Conservation (phyloP, 2,797 vertebrate genomes). For the Fundulus diaphanus region DNA sequence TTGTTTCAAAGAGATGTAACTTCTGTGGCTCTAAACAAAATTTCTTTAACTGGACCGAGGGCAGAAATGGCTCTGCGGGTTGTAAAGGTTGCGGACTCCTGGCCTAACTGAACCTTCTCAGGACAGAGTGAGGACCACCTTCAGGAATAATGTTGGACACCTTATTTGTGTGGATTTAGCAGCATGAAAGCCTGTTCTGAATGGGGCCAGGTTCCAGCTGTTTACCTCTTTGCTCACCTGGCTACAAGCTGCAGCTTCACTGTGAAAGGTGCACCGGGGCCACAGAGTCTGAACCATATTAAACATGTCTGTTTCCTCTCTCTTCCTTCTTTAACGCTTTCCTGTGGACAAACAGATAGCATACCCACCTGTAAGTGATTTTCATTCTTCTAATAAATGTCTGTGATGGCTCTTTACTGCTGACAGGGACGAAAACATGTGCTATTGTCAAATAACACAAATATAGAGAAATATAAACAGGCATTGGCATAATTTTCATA, state of each 20-base stretch:
- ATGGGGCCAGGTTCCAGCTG: neutral
- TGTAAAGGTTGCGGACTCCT: too few species aligned
- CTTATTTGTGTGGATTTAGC: too few species aligned
- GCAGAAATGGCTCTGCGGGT: too few species aligned
- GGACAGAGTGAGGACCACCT: too few species aligned
- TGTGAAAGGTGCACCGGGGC: too few species aligned
- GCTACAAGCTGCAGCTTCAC: neutral
- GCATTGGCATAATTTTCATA: neutral
- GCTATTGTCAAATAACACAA: neutral
- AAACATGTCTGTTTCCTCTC: slow-evolving; percentile 31
- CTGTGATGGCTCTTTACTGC: neutral
- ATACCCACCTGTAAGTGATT: slow-evolving; percentile 68
- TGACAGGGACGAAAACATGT: neutral
- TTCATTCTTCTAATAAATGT: slow-evolving; percentile 10
- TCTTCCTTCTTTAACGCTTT: slow-evolving; percentile 46
- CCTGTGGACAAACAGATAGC: slow-evolving; percentile 68
- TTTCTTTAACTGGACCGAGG: too few species aligned
- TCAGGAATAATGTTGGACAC: too few species aligned
- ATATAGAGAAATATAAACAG: neutral
- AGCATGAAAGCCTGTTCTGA: too few species aligned
- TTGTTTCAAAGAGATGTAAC: too few species aligned
- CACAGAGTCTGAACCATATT: neutral
- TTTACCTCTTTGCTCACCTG: neutral
- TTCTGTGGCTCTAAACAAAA: too few species aligned
- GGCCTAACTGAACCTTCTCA: neutral